Base-by-base conservation (phyloP, 2,113 vertebrate genomes). In the Sitta europaea region DNA sequence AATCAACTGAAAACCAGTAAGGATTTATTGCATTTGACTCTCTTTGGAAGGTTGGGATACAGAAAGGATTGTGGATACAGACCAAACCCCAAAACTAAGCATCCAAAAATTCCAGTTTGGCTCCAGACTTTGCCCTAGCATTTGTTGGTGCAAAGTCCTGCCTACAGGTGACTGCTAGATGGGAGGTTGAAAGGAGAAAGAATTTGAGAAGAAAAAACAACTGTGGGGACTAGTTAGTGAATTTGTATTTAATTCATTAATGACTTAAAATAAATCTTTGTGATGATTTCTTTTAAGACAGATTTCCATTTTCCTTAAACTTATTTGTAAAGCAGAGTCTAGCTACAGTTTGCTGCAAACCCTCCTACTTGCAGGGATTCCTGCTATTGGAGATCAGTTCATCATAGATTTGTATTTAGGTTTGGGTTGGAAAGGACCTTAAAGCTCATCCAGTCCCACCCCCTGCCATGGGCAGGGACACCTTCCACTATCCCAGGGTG, bases 401-500 rank as follows among this genome's bases (percentile, higher is more conserved):
- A 33, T 40, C 53, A 38, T 1, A 14, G 29, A 68, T 59, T 40
- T 48, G 10, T 40, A 45, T 45, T 45, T 45, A 45, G n/a, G 21
- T 27, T 89, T 68, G 62, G 8, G 29, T n/a, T 48, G 54, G 62
- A 68, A 20, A 35, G 14, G 40, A 42, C 31, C 17, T 68, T 16
- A 42, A 54, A 42, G 3, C 27, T 61, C 25, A 15, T 20, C 9
- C 61, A 29, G 20, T 47, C 40, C 40, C 40, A 43, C 43, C 43
- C 43, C 20, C 43, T 36, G 42, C 35, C 31, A 23, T 36, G 42
- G 15, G 10, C 36, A 65, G 27, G 58, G 22, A 11, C 43, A 50
- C 2, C 5, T 61, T 35, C 24, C 62, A 23, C 16, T 13, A 0
- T 6, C 35, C 40, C 62, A 62, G 47, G 25, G 0, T 54, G 29